A percentile compares a stretch with the other conserved stretches of the same genome.
Conservation (phyloP, 2,797 vertebrate species). For the Characodon lateralis region DNA sequence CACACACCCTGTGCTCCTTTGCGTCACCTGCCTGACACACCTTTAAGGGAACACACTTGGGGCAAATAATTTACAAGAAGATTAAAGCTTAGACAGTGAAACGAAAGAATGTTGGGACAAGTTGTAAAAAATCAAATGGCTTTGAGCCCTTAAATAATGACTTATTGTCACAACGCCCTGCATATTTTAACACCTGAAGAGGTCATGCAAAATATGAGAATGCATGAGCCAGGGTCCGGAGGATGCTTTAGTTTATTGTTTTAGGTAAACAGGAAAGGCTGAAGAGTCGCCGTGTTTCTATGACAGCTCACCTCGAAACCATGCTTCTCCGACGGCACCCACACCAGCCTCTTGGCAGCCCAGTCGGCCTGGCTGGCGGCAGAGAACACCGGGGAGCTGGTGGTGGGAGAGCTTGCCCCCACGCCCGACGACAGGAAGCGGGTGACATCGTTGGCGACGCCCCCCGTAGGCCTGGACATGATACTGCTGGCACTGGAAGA, state of each 20-base stretch:
- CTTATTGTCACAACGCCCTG: background rate
- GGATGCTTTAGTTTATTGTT: background rate
- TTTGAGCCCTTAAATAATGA: background rate
- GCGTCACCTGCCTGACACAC: constrained; percentile 60
- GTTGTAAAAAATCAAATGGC: background rate
- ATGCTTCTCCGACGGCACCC: constrained; percentile 93
- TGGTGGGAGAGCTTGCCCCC: constrained; percentile 72
- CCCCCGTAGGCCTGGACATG: constrained; percentile 81
- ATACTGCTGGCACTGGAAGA: constrained; percentile 68
- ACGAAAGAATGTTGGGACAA: constrained; percentile 26
- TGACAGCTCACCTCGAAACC: constrained; percentile 86
- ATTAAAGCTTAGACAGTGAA: constrained; percentile 29
- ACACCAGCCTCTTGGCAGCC: constrained; percentile 91
- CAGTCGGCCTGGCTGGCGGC: constrained; percentile 89
- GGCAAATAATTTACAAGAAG: constrained; percentile 59
- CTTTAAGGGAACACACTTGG: constrained; percentile 39
- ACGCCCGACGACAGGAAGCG: constrained; percentile 82
- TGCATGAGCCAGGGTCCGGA: background rate
- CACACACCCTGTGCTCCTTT: constrained; percentile 32
- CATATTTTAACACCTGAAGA: background rate
- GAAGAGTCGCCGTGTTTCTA: background rate
- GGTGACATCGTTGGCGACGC: constrained; percentile 81
- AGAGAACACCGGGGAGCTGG: constrained; percentile 64
- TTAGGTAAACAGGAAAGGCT: background rate
- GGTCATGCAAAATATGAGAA: background rate